These are phyloP conservation scores for Paralichthys olivaceus DNA, from an alignment of 2,113 vertebrate species.

Conservation along the genomic window DNA sequence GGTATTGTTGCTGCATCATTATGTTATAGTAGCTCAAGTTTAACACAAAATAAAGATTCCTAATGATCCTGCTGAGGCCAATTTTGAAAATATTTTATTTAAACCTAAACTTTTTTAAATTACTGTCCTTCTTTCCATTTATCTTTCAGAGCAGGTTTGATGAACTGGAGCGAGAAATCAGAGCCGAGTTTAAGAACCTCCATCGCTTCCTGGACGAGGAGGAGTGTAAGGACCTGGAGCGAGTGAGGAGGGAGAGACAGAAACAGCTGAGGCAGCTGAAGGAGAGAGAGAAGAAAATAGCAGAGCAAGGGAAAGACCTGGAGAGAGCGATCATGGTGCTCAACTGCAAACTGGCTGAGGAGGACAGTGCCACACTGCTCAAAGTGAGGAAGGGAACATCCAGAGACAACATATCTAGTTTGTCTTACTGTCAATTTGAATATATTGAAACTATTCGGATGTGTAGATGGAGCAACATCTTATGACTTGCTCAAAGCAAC, in stretches of 20 bases:
- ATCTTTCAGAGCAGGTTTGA: constrained; percentile 75
- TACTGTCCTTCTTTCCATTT: neutral
- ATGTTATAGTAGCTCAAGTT: neutral
- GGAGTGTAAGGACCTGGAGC: constrained; percentile 74
- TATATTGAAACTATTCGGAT: neutral
- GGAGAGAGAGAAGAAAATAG: constrained; percentile 80
- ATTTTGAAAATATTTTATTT: neutral
- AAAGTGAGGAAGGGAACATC: constrained; percentile 68
- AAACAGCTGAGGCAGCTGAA: constrained; percentile 78
- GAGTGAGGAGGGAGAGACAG: constrained; percentile 73
- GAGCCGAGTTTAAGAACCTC: constrained; percentile 81
- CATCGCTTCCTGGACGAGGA: constrained; percentile 81
- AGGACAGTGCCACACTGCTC: constrained; percentile 79
- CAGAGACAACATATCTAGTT: neutral
- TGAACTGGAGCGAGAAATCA: constrained; percentile 77
- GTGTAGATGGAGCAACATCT: no score
- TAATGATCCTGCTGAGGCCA: neutral
- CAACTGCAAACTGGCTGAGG: constrained; percentile 79
- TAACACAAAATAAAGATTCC: neutral
- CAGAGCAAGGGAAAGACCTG: constrained; percentile 74
- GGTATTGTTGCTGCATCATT: constrained; percentile 62
- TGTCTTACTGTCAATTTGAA: constrained; percentile 1
- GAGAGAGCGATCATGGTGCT: constrained; percentile 76
- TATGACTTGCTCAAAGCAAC: no score
- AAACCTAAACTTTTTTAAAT: neutral